Evolutionary conservation across 2,797 vertebrate genomes (phyloP), one percentile per base, ranked within the genome.

Genomic region (Jordanella pulchra): DNA sequence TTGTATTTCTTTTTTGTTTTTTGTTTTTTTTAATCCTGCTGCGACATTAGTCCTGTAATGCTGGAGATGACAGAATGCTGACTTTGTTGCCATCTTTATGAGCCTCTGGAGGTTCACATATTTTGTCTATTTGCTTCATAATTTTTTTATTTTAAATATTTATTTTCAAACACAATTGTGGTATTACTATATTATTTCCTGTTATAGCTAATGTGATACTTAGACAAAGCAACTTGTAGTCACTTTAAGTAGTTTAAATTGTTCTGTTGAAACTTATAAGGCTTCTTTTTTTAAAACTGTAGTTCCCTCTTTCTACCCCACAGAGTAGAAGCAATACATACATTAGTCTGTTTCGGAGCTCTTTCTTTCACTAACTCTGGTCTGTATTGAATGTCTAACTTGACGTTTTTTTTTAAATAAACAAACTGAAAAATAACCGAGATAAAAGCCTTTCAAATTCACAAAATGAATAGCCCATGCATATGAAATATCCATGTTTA

Each of bases 401-500:
- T 11, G 28, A 48, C 15, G n/a, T n/a, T n/a, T 17, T 45, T 6
- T 58, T 69, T 47, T 11, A 44, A 25, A 60, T 23, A 15, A 15
- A 48, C 23, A 27, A n/a, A 28, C 7, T n/a, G n/a, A n/a, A n/a
- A 30, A 44, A 15, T 4, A 42, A 25, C 25, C 30, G 42, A 32
- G 47, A 42, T 47, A 48, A 30, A 47, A 45, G 12, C 12, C 25
- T 47, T 58, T 58, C 21, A 12, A 45, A 30, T 28, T 56, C 39
- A 56, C 18, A 47, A 69, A 45, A 30, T 69, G n/a, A 69, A 30
- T 28, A 30, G 27, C 25, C 13, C 30, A 11, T n/a, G 11, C 44
- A 69, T 56, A 60, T 35, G n/a, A 69, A 71, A 66, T 56, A 55
- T 42, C 75, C 58, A 48, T 17, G 74, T 53, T 44, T 51, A 68